Base-by-base conservation (phyloP, 2,113 vertebrate species). In the Tetrao urogallus region DNA sequence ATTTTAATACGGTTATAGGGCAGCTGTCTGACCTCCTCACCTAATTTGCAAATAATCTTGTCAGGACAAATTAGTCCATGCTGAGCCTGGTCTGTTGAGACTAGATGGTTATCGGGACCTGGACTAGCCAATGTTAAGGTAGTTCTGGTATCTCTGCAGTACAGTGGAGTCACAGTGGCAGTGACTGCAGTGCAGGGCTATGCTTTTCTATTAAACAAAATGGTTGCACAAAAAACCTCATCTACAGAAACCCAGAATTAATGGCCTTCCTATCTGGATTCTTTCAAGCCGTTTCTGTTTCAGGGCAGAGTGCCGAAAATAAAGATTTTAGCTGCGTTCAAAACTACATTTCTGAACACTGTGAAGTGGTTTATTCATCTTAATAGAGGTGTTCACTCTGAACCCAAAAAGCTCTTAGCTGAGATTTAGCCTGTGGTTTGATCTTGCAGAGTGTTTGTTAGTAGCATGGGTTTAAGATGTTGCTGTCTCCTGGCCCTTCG, bases 391-490 rank as follows among this genome's bases (percentile, higher is more conserved):
- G 75, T 91, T 97, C 72, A 18, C 85, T 94, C 75, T 77, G 82
- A 88, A 91, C 79, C 89, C 2, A 0, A 92, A 91, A 94, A 94
- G 93, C 96, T 95, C 95, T 95, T 96, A 94, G 93, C 74, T 95
- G 92, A 93, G 80, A 93, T 96, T 92, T 83, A 90, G 95, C 88
- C 90, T 96, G 96, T 95, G 96, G 95, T 96, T 95, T 94, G 96
- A 81, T 61, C 56, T 88, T 95, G 94, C 93, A 95, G 92, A 96
- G 88, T 95, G 61, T 73, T 86, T 52, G 65, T 95, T 83, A 92
- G 93, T 95, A 91, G 78, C 83, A 25, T 48, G 83, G 92, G 93
- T 96, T 94, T 95, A 86, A 96, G 93, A 36, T 61, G 6, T 45
- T 65, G 52, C 4, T 86, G 83, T 90, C 86, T 95, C 43, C 73